phyloP scores from a whole-genome alignment of 2,888 invertebrate genomes.

The Agelastica alni region DNA sequence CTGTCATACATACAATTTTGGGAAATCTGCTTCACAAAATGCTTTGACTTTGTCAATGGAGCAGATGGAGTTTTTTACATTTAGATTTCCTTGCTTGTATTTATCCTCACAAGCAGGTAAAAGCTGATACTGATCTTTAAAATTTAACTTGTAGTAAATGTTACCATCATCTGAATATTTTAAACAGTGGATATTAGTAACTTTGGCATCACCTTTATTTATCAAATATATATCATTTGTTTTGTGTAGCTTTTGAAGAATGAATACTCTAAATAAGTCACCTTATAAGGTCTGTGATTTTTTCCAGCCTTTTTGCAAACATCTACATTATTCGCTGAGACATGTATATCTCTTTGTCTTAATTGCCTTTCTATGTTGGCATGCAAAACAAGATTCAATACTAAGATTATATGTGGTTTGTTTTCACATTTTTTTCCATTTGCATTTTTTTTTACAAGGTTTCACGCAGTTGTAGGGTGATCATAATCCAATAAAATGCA shows the following conservation, averaged over 20 bases:
- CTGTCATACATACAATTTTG: slow-evolving; percentile 2
- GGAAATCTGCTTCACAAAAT: slow-evolving; percentile 3
- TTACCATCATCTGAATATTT: slow-evolving; percentile 8
- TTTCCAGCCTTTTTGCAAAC: slow-evolving; percentile 4
- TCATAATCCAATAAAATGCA: too few species aligned
- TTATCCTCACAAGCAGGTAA: slow-evolving; percentile 6
- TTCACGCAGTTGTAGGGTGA: too few species aligned
- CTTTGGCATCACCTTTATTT: neutral
- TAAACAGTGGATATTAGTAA: slow-evolving; percentile 6
- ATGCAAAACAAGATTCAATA: too few species aligned
- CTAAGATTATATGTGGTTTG: too few species aligned
- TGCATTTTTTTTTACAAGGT: too few species aligned
- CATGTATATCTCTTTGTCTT: slow-evolving; percentile 2
- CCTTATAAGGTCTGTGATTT: slow-evolving; percentile 3
- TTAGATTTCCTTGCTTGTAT: slow-evolving; percentile 9
- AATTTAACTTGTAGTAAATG: slow-evolving; percentile 4
- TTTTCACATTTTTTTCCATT: too few species aligned
- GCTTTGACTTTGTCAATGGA: slow-evolving; percentile 1
- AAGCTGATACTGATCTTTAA: slow-evolving; percentile 6
- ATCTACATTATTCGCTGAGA: slow-evolving; percentile 1
- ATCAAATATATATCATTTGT: slow-evolving; percentile 1
- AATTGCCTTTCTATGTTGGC: neutral
- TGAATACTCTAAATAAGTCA: slow-evolving; percentile 3
- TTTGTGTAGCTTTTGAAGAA: slow-evolving; percentile 1
- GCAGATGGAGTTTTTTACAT: neutral